These are phyloP conservation scores for Phengaris arion DNA, from an alignment of 2,888 invertebrate species.

Conservation along the genomic window DNA sequence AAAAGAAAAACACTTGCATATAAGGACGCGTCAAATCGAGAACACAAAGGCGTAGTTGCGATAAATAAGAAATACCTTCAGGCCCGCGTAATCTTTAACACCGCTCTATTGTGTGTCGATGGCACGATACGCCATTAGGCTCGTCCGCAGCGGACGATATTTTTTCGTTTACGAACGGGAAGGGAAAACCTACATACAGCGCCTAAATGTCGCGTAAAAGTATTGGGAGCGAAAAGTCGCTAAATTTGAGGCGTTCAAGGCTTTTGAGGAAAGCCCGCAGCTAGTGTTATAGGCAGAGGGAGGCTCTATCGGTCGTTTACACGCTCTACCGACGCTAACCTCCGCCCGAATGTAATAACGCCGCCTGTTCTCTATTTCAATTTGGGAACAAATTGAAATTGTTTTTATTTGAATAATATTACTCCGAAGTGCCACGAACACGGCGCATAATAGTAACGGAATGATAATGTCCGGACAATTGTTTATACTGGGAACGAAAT, in stretches of 20 bases:
- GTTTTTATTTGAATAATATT: constrained; percentile 80
- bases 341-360: constrained; percentile 77
- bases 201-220: constrained; percentile 71
- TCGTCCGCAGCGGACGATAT: constrained; percentile 57
- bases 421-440: constrained; percentile 41
- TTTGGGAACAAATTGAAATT: constrained; percentile 80
- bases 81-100: constrained; percentile 50
- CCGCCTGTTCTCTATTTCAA: constrained; percentile 78
- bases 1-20: constrained; percentile 36
- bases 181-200: constrained; percentile 52
- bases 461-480: constrained; percentile 28
- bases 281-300: constrained; percentile 75
- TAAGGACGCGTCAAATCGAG: constrained; percentile 36
- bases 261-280: constrained; percentile 74
- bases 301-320: constrained; percentile 76
- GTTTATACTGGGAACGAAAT: constrained; percentile 21
- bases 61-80: constrained; percentile 64
- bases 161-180: constrained; percentile 50
- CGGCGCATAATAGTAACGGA: constrained; percentile 12
- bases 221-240: constrained; percentile 76
- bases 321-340: constrained; percentile 76
- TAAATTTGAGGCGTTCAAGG: constrained; percentile 76
- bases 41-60: constrained; percentile 43
- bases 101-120: constrained; percentile 48
- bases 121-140: constrained; percentile 46